These are phyloP conservation scores for Damaliscus lunatus DNA, from an alignment of 2,113 vertebrate genomes.

Conservation along the genomic window DNA sequence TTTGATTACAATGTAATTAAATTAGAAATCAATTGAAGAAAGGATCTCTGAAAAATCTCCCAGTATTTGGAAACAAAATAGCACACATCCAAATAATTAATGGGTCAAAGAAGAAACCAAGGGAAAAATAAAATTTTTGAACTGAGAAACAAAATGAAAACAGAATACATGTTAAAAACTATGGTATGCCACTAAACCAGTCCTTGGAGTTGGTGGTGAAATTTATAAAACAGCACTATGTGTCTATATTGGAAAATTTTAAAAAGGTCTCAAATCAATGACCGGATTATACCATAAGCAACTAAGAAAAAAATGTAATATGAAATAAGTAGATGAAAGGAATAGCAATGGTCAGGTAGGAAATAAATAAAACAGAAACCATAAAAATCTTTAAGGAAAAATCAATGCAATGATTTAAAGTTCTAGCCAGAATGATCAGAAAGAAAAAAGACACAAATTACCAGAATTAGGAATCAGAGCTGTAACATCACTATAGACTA, in stretches of 20 bases:
- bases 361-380: background rate
- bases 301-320: background rate
- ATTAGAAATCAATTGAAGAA: background rate
- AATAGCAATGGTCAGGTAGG: background rate
- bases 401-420: background rate
- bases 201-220: background rate
- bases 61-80: background rate
- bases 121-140: background rate
- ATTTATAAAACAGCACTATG: background rate
- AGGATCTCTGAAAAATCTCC: background rate
- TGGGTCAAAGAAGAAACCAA: background rate
- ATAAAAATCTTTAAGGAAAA: background rate
- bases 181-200: background rate
- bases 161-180: background rate
- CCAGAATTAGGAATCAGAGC: background rate
- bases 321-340: background rate
- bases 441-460: background rate
- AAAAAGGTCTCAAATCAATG: background rate
- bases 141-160: background rate
- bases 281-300: background rate
- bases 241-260: background rate
- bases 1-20: background rate
- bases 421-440: background rate
- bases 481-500: background rate
- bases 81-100: background rate